Evolutionary conservation across 2,113 vertebrate genomes (phyloP), one percentile per base, ranked within the genome.

Genomic region (Mustela nigripes): DNA sequence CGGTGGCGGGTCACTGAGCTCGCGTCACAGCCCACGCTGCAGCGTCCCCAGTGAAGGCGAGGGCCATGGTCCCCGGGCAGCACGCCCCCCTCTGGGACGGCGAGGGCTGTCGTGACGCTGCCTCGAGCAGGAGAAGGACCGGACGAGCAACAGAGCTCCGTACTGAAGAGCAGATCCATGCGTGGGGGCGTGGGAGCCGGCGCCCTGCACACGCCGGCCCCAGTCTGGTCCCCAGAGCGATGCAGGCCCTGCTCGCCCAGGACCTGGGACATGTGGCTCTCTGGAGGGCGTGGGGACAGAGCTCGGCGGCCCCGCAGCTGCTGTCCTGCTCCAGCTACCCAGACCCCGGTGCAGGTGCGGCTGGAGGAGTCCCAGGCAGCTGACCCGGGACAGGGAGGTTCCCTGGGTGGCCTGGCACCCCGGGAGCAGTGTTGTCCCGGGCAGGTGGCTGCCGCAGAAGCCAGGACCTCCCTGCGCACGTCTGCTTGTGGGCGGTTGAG

Each of bases 161-260:
- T 12, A 28, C 73, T 0, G 12, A 24, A 8, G 39, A 26, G 39
- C 73, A 28, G 73, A 26, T 5, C 39, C 73, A 45, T 12, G 1
- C 22, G 0, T 3, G 22, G 1, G 11, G 12, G 0, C 1, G 36
- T 16, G 42, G 74, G 42, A 18, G 7, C 14, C 2, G 6, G 26
- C 16, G 14, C 42, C 42, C 73, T 4, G 14, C 24, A 28, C 12
- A 9, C 4, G 1, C 74, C 26, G 1, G 7, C 74, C 28, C 14
- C 14, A 1, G 42, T 16, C 42, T 28, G 42, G 39, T 11, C 42
- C 39, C 7, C 16, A 7, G 73, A 12, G 71, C 3, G 1, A 22
- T 0, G 1, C 4, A 11, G 7, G 24, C 73, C 14, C 4, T 1
- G 39, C 39, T 28, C 1, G 15, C 33, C 15, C 2, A 3, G 65